phyloP scores from a whole-genome alignment of 2,888 invertebrate genomes.

The Calameuta filiformis region DNA sequence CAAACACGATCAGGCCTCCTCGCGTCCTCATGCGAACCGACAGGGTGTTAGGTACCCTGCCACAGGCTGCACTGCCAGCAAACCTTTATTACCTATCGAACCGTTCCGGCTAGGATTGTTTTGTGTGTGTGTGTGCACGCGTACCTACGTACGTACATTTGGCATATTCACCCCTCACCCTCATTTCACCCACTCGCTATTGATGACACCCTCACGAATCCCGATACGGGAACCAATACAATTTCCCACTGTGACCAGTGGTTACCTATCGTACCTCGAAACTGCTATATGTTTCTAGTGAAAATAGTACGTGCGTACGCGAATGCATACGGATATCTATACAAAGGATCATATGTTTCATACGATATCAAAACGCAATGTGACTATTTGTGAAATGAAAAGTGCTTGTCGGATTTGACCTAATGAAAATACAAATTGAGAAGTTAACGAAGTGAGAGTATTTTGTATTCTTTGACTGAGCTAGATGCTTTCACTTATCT shows the following conservation, averaged over 20 bases:
- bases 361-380: neutral
- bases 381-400: neutral
- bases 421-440: neutral
- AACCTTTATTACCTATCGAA: slow-evolving; percentile 21
- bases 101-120: slow-evolving; percentile 5
- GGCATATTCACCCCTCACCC: neutral
- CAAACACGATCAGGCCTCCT: slow-evolving; percentile 29
- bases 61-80: slow-evolving; percentile 14
- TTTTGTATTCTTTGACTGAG: no score
- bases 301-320: neutral
- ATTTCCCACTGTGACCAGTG: neutral
- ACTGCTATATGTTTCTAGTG: neutral
- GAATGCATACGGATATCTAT: neutral
- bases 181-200: slow-evolving; percentile 2
- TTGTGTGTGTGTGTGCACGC: no score
- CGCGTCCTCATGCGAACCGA: slow-evolving; percentile 33
- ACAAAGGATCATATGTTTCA: neutral
- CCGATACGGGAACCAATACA: neutral
- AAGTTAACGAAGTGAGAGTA: no score
- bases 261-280: neutral
- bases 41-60: slow-evolving; percentile 14
- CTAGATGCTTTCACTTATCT: no score
- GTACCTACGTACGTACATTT: neutral
- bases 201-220: neutral
- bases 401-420: neutral